Conservation (phyloP, 2,888 invertebrate species). For the Thumatha senex region DNA sequence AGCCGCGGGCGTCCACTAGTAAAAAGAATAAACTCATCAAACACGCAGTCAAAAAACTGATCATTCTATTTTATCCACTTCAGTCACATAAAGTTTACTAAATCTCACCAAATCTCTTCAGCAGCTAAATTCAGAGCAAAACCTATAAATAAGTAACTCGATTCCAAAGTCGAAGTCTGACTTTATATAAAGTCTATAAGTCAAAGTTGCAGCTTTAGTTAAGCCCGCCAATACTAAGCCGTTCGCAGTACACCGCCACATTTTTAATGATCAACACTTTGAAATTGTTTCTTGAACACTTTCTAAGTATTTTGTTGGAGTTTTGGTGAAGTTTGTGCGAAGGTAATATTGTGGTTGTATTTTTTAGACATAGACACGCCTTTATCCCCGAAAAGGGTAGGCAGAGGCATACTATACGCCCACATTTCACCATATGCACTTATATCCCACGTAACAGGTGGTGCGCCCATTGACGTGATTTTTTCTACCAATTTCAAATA, state of each 20-base stretch:
- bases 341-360: not conserved
- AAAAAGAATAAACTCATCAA: no score
- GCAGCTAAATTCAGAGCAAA: constrained; percentile 4
- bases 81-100: not conserved
- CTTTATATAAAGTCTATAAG: constrained; percentile 45
- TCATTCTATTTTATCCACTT: not conserved
- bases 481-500: no score
- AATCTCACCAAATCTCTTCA: not conserved
- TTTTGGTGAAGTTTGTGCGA: constrained; percentile 4
- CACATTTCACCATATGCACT: no score
- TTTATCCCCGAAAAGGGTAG: no score
- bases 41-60: not conserved
- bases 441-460: no score
- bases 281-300: constrained; percentile 41
- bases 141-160: constrained; percentile 32
- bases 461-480: no score
- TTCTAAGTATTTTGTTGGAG: constrained; percentile 17
- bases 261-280: constrained; percentile 49
- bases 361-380: not conserved
- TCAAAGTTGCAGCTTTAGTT: constrained; percentile 48
- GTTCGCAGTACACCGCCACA: constrained; percentile 37
- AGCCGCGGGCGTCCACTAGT: no score
- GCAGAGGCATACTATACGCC: no score
- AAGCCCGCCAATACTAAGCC: constrained; percentile 44
- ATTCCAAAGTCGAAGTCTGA: constrained; percentile 18